phyloP scores from a whole-genome alignment of 2,113 vertebrate species.

The Mormyrus lacerda region DNA sequence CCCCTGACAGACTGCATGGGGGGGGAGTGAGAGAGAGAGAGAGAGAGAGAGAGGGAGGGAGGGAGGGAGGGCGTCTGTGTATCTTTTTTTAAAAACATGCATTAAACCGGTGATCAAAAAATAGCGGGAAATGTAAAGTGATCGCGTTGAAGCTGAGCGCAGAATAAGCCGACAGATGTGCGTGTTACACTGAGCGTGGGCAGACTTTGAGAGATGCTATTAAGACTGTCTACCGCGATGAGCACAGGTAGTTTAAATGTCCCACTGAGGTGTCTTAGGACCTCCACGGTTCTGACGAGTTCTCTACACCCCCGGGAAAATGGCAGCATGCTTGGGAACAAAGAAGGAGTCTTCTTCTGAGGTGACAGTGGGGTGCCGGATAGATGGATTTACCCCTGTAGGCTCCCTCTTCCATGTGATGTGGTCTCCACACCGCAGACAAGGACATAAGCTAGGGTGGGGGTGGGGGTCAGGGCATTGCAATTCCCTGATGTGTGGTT shows the following conservation, averaged over 20 bases:
- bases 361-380: not conserved
- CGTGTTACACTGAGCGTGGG: not conserved
- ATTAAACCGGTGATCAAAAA: not conserved
- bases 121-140: not conserved
- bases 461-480: not conserved
- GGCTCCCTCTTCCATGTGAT: not conserved
- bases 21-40: constrained; percentile 5
- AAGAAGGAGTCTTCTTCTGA: not conserved
- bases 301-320: not conserved
- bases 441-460: not conserved
- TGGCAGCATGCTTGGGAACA: not conserved
- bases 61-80: not conserved
- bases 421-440: not conserved
- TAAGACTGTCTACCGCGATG: not conserved
- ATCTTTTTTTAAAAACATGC: not conserved
- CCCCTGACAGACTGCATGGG: constrained; percentile 1
- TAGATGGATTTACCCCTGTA: not conserved
- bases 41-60: constrained; percentile 1
- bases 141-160: not conserved
- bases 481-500: not conserved
- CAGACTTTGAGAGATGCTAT: not conserved
- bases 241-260: not conserved
- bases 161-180: not conserved
- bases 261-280: not conserved
- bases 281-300: not conserved